phyloP scores from a whole-genome alignment of 2,113 vertebrate species.

The Geococcyx californianus region DNA sequence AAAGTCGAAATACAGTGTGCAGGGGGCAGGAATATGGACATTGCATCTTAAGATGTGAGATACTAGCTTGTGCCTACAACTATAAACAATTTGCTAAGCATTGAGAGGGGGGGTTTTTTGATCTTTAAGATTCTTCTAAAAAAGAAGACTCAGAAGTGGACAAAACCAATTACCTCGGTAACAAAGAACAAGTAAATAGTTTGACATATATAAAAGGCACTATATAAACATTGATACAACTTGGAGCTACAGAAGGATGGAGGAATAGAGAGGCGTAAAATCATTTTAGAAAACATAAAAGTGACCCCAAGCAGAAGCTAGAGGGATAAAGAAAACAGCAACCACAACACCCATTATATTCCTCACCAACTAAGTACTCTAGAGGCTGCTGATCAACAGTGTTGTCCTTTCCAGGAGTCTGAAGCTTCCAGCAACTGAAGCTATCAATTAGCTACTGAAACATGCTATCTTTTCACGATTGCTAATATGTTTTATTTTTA shows the following conservation, averaged over 20 bases:
- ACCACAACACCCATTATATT: not conserved
- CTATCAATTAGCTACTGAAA: not conserved
- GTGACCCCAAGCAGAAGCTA: not conserved
- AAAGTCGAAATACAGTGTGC: not conserved
- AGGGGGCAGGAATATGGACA: not conserved
- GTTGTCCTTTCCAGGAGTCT: not conserved
- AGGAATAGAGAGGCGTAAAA: not conserved
- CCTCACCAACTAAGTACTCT: not conserved
- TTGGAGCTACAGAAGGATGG: not conserved
- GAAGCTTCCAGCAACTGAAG: not conserved
- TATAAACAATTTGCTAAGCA: not conserved
- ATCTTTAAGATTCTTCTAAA: not conserved
- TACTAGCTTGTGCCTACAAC: not conserved
- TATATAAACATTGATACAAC: not conserved
- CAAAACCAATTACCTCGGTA: not conserved
- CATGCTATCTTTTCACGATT: not conserved
- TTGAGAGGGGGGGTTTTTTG: rapidly evolving
- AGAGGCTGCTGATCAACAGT: not conserved
- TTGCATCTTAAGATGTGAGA: not conserved
- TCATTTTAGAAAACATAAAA: not conserved
- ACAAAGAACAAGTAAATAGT: not conserved
- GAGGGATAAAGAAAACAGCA: not conserved
- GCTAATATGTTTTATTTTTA: not conserved
- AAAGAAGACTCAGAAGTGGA: not conserved
- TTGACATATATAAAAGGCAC: not conserved